Evolutionary conservation across 2,113 vertebrate genomes (phyloP), one percentile per base, ranked within the genome.

Genomic region (Sapayoa aenigma): DNA sequence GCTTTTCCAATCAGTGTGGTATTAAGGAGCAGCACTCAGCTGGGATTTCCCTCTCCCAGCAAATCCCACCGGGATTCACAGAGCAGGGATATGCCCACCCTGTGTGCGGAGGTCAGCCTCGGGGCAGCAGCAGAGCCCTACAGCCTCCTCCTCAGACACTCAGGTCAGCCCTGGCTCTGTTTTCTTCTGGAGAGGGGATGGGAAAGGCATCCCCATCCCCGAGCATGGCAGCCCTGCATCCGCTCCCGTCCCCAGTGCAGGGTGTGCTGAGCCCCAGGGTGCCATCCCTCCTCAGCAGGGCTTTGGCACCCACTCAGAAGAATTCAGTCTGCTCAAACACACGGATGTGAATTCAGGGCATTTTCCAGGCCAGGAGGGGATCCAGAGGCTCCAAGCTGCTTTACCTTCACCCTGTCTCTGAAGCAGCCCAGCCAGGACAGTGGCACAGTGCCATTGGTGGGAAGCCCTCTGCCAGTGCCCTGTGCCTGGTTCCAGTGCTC

Each of bases 191-290:
- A 49, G 15, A 56, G 22, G 33, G 62, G n/a, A 37, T 1, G 3
- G 88, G 25, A 50, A 72, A 37, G 41, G 82, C 2, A 2, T 14
- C 13, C 31, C 74, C 49, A 62, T 6, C 56, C 23, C 30, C 3
- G 33, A 46, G 28, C 46, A 14, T 52, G 5, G n/a, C 46, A 41
- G 24, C 46, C 50, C 50, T 30, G 37, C 1, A 8, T 39, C 31
- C 0, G 0, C 20, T 49, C 7, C 67, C 12, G 1, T 37, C 47
- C 58, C 33, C 0, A 0, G 3, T 17, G 31, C 52, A 33, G n/a
- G 28, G 27, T 39, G 46, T 0, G 1, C 44, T 19, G 58, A 75
- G 50, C 69, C 44, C 27, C 18, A 0, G 15, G 25, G 37, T 52
- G 22, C 31, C 31, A 35, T 39, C 39, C n/a, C 60, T 72, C 7